A percentile compares a stretch with the other conserved stretches of the same genome.
Conservation (phyloP, 2,797 vertebrate species). For the Cyclopterus lumpus region DNA sequence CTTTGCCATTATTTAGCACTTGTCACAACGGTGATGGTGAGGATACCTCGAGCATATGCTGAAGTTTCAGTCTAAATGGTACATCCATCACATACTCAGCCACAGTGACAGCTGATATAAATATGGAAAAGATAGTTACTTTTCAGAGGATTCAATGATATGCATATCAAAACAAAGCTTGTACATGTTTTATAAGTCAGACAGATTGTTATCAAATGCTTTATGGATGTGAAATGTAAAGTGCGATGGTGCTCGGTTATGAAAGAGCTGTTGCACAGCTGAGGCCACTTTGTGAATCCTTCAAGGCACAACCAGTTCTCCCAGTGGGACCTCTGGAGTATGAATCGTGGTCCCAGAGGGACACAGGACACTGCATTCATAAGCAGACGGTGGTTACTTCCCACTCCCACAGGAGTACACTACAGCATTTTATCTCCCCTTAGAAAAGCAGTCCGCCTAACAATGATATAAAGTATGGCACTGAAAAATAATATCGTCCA, state of each 20-base stretch:
- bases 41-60: conserved; percentile 4
- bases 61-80: conserved; percentile 26
- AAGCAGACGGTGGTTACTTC: conserved; percentile 62
- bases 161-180: conserved; percentile 26
- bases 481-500: conserved; percentile 51
- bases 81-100: conserved; percentile 9
- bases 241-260: not conserved
- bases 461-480: conserved; percentile 47
- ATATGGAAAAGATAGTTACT: conserved; percentile 9
- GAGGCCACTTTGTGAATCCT: conserved; percentile 49
- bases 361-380: conserved; percentile 59
- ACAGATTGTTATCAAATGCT: conserved; percentile 22
- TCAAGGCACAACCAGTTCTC: conserved; percentile 42
- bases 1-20: conserved; percentile 26
- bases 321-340: conserved; percentile 51
- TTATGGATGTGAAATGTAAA: conserved; percentile 2
- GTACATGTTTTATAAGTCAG: conserved; percentile 6
- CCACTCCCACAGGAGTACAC: conserved; percentile 45
- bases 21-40: conserved; percentile 17
- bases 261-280: conserved; percentile 6
- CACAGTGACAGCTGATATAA: conserved; percentile 19
- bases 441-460: conserved; percentile 56
- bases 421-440: conserved; percentile 41
- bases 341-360: conserved; percentile 46
- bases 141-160: conserved; percentile 5